These are phyloP conservation scores for Meda fulgida DNA, from an alignment of 2,797 vertebrate genomes.

Conservation along the genomic window DNA sequence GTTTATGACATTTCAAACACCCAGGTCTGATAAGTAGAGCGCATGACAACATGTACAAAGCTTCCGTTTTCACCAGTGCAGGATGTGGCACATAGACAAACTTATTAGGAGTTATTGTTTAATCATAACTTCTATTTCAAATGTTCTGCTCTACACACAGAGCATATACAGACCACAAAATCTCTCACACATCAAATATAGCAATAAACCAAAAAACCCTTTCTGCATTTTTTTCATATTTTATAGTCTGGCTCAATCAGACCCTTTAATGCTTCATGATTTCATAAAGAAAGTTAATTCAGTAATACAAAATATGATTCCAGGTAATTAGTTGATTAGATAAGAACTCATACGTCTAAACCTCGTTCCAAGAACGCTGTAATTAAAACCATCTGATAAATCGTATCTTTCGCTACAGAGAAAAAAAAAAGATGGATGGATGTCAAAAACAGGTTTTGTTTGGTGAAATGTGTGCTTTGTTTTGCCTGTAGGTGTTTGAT, in stretches of 20 bases:
- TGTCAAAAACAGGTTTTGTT: conserved; percentile 16
- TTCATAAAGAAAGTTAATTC: not conserved
- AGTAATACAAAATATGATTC: not conserved
- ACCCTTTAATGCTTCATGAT: not conserved
- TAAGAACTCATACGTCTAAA: not conserved
- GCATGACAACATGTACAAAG: not conserved
- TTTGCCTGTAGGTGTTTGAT: conserved; percentile 81
- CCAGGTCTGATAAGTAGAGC: conserved; percentile 17
- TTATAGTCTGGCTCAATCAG: not conserved
- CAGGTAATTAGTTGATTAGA: not conserved
- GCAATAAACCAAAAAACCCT: not conserved
- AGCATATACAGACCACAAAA: not conserved
- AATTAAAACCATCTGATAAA: conserved; percentile 9
- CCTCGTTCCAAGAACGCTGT: not conserved
- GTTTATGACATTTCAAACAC: not conserved
- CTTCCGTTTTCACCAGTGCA: conserved; percentile 21
- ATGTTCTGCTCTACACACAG: not conserved
- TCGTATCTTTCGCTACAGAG: not conserved
- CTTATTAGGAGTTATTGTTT: conserved; percentile 17
- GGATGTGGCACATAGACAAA: conserved; percentile 29
- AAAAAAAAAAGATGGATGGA: not conserved
- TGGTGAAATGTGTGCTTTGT: conserved; percentile 20
- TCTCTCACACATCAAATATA: not conserved
- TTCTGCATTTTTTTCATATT: not conserved
- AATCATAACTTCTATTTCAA: not conserved